Base-by-base conservation (phyloP, 2,113 vertebrate species). In the Jacana jacana region DNA sequence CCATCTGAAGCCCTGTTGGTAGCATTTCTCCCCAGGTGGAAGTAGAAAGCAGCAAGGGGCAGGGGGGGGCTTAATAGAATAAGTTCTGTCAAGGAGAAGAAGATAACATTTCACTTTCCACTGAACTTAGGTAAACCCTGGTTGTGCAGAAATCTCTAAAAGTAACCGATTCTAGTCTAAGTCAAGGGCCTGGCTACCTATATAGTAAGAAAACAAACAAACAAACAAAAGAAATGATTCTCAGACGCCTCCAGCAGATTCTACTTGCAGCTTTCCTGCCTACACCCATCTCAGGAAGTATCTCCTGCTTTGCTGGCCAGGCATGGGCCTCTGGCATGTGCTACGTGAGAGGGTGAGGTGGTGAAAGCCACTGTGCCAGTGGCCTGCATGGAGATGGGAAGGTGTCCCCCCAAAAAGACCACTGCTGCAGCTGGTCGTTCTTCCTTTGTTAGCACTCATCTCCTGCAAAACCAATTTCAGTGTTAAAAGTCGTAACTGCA, bases 321-420 rank as follows among this genome's bases (percentile, higher is more conserved):
- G 9, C 8, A 0, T 2, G n/a, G 76, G 28, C 17, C 9, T 25
- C 48, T 17, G 35, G 12, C 8, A 4, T 1, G 4, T 23, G 20
- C 9, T 8, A 5, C 1, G 1, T 10, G 42, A 55, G 46, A 6
- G 9, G 27, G 23, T 0, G 4, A 52, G 37, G 46, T 24, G 2
- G 2, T n/a, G 19, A 28, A 55, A 48, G 7, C 17, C 20, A 35
- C 27, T 5, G 54, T 3, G 4, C 25, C 15, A 30, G 27, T 17
- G 51, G 6, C 27, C 8, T 5, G 1, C 22, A 5, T 0, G 3
- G 58, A 13, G 30, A 5, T 24, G 22, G 37, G 39, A 17, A 28
- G 25, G 17, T 23, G 30, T 30, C 35, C 61, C 27, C 11, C 35
- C 46, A 15, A 6, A 39, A 17, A n/a, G 42, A 12, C 23, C 17